Evolutionary conservation across 2,113 vertebrate genomes (phyloP), one percentile per base, ranked within the genome.

Genomic region (Desmodus rotundus): DNA sequence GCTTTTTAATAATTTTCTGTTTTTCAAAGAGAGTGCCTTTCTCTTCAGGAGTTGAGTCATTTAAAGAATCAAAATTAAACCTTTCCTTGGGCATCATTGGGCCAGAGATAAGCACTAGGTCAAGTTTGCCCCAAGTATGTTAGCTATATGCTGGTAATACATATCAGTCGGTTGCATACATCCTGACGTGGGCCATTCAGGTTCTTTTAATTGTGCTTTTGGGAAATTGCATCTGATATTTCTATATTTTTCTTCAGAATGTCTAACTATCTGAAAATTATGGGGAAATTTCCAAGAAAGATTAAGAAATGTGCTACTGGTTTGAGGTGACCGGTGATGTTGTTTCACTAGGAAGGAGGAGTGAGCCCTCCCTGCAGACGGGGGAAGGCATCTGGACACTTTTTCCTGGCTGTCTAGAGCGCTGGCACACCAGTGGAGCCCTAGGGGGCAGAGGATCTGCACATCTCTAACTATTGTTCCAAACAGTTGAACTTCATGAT

Each of bases 141-240:
- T 96, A 97, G 43, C 41, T 45, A 45, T 43, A 41, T 65, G 63
- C 56, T 43, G 38, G 63, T 41, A 63, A 45, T 33, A 33, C 16
- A 13, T 77, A 82, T 33, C 13, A 74, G 77, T 56, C 20, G 13
- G 10, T 56, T 20, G 22, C 54, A 43, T 33, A 19, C 28, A 45
- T 12, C 78, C 61, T 93, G 43, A 87, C 73, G 36, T 3, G 77
- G 72, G n/a, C 38, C 33, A 77, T 88, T 93, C 2, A 12, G 26
- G 24, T 93, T 50, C 52, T 83, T 97, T 81, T 89, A 8, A 92
- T 85, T 87, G 28, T 52, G 63, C 50, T 50, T 94, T 81, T 61
- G 93, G 80, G 95, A 52, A 84, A 94, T 50, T 97, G 58, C 52
- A 96, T 96, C 50, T 93, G 50, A 93, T 85, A 77, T 33, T 65